Percentiles rank a stretch among this genome's conserved stretches.
phyloP scores from a whole-genome alignment of 2,797 vertebrate genomes.

The Emydoidea blandingii region DNA sequence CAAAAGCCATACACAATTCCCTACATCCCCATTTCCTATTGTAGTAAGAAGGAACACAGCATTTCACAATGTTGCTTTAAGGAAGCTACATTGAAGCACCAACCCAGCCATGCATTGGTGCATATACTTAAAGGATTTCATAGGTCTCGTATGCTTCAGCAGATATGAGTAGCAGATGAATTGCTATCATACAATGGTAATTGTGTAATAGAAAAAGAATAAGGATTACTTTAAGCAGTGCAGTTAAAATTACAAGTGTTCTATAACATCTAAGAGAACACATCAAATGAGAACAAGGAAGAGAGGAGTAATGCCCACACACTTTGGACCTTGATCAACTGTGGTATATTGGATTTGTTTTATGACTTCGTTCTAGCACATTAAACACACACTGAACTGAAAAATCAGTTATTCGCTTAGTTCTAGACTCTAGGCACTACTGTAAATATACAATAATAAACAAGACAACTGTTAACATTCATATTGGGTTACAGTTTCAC shows the following conservation, averaged over 20 bases:
- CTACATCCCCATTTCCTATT: background rate
- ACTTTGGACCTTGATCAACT: background rate
- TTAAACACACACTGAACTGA: background rate
- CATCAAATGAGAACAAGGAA: background rate
- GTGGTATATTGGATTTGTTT: background rate
- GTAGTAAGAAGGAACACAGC: background rate
- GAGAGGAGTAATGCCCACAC: background rate
- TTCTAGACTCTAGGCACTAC: background rate
- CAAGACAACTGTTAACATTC: background rate
- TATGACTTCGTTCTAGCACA: background rate
- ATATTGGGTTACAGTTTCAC: background rate
- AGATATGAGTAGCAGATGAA: background rate
- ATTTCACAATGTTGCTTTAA: conserved; percentile 32
- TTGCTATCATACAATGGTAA: conserved; percentile 40
- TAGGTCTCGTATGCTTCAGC: conserved; percentile 6
- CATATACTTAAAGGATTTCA: conserved; percentile 45
- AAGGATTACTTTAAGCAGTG: background rate
- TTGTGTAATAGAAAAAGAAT: conserved; percentile 34
- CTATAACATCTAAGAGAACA: background rate
- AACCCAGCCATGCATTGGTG: background rate
- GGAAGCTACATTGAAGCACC: background rate
- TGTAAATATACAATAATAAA: background rate
- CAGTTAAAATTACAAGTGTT: background rate
- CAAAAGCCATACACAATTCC: background rate
- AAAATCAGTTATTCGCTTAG: background rate